Conservation (phyloP, 2,888 invertebrate species). For the Stegana nigrithorax region DNA sequence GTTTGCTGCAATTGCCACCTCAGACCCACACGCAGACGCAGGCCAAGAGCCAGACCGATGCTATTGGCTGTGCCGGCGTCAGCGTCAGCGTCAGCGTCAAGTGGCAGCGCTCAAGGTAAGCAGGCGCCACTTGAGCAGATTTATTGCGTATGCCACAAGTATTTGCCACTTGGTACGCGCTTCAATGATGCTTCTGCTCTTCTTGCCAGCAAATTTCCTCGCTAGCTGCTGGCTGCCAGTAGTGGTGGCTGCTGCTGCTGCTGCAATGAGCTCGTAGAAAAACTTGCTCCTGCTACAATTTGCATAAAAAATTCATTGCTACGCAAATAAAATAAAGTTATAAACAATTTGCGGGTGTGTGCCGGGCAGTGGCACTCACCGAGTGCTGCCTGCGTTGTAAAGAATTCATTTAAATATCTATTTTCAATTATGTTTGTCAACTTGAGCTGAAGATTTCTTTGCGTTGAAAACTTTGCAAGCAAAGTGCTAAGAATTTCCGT, state of each 20-base stretch:
- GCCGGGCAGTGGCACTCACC: neutral
- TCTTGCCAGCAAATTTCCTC: conserved; percentile 10
- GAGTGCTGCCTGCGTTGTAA: too few species aligned
- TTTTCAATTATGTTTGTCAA: conserved; percentile 28
- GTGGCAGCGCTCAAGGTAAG: too few species aligned
- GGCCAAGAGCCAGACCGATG: too few species aligned
- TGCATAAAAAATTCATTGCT: conserved; percentile 65
- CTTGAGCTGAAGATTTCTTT: too few species aligned
- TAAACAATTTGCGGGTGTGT: conserved; percentile 14
- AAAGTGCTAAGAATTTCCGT: too few species aligned
- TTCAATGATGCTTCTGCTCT: neutral
- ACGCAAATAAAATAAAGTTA: conserved; percentile 16
- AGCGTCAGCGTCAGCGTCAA: too few species aligned
- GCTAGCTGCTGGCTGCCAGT: neutral
- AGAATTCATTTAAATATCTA: conserved; percentile 31
- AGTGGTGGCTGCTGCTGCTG: neutral
- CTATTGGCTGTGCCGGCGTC: neutral
- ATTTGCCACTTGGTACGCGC: conserved; percentile 7
- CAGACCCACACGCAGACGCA: too few species aligned
- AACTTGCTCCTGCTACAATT: conserved; percentile 45
- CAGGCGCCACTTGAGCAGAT: conserved; percentile 26
- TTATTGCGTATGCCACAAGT: conserved; percentile 17
- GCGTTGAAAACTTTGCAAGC: too few species aligned
- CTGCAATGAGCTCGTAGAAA: neutral
- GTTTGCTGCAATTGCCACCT: conserved; percentile 27